A percentile compares a stretch with the other conserved stretches of the same genome.
Conservation (phyloP, 2,113 vertebrate genomes). For the Chunga burmeisteri region DNA sequence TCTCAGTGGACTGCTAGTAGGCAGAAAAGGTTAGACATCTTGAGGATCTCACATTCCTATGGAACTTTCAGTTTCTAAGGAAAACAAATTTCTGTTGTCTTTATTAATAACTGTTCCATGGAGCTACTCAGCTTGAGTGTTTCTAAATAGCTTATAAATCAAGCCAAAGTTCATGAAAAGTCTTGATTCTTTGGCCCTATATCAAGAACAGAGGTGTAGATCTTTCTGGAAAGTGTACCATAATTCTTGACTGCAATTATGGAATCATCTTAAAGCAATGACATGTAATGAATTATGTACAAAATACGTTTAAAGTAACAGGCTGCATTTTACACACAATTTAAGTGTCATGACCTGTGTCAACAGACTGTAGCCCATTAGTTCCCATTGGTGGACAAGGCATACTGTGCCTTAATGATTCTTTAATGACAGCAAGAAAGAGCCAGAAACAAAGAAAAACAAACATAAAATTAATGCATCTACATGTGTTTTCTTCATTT, state of each 20-base stretch:
- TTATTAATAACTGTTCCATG: not conserved
- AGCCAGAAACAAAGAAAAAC: not conserved
- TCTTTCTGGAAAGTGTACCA: not conserved
- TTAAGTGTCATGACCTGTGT: not conserved
- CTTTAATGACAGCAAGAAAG: not conserved
- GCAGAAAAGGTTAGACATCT: not conserved
- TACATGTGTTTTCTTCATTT: not conserved
- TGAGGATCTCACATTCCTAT: not conserved
- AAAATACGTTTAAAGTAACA: not conserved
- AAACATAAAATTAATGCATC: not conserved
- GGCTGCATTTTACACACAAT: not conserved
- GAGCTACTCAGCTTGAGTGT: not conserved
- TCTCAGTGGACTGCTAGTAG: not conserved
- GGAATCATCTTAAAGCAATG: not conserved
- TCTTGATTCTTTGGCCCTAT: not conserved
- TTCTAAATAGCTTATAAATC: conserved; percentile 32
- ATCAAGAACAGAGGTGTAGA: not conserved
- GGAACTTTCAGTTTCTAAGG: not conserved
- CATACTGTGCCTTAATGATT: not conserved
- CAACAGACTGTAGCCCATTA: not conserved
- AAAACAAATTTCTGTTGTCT: not conserved
- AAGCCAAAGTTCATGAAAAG: not conserved
- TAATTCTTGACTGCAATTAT: not conserved
- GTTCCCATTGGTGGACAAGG: not conserved
- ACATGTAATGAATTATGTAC: not conserved